Evolutionary conservation across 2,113 vertebrate species (phyloP).

Genomic region (Onychostoma macrolepis): DNA sequence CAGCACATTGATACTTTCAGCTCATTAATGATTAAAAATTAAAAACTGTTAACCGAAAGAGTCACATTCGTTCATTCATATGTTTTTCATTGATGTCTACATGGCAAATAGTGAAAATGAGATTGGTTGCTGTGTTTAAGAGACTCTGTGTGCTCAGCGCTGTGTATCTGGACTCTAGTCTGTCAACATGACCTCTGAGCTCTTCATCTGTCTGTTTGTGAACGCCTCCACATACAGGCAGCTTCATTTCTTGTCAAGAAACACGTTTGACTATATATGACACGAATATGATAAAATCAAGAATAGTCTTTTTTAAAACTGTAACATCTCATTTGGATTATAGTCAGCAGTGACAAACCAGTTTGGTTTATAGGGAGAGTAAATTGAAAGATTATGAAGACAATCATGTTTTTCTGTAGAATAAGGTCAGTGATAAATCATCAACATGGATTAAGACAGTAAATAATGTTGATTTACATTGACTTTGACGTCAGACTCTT

Average conservation of each 20-base stretch:
- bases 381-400: too few relatives aligned
- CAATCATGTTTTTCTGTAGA: too few relatives aligned
- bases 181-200: constrained; percentile 36
- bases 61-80: background rate
- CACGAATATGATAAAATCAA: background rate
- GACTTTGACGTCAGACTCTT: too few relatives aligned
- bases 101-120: background rate
- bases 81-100: background rate
- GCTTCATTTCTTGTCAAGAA: background rate
- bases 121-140: background rate
- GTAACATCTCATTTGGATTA: too few relatives aligned
- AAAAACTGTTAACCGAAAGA: background rate
- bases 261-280: background rate
- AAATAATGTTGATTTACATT: too few relatives aligned
- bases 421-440: too few relatives aligned
- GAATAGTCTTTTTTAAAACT: background rate
- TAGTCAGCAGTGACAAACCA: too few relatives aligned
- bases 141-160: background rate
- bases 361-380: too few relatives aligned
- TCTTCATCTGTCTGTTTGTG: background rate
- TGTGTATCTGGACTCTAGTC: constrained; percentile 43
- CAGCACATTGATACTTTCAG: background rate
- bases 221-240: background rate
- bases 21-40: background rate
- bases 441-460: too few relatives aligned